A percentile compares a stretch with the other conserved stretches of the same genome.
These are phyloP conservation scores for Cydia fagiglandana DNA, from an alignment of 1,140 invertebrate genomes.

Conservation along the genomic window DNA sequence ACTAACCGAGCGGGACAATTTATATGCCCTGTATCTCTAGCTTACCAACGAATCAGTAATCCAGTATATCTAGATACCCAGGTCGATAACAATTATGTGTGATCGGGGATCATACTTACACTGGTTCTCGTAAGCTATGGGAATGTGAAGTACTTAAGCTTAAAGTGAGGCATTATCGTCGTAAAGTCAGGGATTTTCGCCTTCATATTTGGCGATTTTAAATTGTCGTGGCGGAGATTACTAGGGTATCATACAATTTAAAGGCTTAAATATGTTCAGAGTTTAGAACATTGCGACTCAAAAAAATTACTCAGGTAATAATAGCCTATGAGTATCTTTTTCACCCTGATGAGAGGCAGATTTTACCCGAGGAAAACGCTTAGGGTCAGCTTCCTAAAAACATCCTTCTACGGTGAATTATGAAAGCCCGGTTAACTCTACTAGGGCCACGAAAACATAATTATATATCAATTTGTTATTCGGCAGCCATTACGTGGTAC, in stretches of 20 bases:
- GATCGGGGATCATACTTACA: neutral
- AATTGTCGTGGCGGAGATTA: conserved; percentile 6
- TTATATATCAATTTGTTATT: conserved; percentile 32
- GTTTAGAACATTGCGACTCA: neutral
- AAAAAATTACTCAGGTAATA: too few species aligned
- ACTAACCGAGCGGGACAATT: conserved; percentile 13
- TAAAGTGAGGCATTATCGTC: conserved; percentile 19
- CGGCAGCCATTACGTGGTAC: conserved; percentile 23
- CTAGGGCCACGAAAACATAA: conserved; percentile 4
- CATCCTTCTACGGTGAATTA: neutral
- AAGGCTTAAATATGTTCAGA: neutral
- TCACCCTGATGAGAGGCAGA: too few species aligned
- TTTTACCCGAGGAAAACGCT: too few species aligned
- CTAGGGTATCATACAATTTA: neutral
- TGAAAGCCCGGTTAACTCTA: neutral
- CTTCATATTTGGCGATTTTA: conserved; percentile 7
- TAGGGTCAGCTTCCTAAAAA: too few species aligned
- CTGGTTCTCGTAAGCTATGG: neutral
- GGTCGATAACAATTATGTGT: neutral
- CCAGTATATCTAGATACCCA: neutral
- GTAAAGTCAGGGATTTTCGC: conserved; percentile 23
- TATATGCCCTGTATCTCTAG: neutral
- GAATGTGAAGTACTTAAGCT: conserved; percentile 15
- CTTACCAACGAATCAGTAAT: neutral
- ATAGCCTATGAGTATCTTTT: too few species aligned